Evolutionary conservation across 1,140 invertebrate genomes (phyloP).

Genomic region (Zaprionus ghesquierei): DNA sequence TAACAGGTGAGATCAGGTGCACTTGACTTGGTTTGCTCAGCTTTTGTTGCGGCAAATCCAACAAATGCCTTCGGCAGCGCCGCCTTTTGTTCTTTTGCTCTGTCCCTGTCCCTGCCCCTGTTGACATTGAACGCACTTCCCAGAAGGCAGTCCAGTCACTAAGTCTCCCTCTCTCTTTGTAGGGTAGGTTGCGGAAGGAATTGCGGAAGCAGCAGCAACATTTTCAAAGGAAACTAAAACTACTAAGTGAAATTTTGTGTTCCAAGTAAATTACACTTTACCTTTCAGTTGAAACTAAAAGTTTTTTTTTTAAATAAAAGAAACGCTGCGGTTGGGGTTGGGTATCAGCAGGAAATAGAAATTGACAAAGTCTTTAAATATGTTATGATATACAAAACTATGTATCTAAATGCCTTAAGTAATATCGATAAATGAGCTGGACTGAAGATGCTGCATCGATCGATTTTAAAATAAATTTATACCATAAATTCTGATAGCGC

Average conservation of each 20-base stretch:
- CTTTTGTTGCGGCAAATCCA: constrained; percentile 41
- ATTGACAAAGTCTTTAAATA: too few species aligned
- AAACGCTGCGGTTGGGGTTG: neutral
- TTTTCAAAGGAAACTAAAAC: neutral
- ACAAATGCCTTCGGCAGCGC: constrained; percentile 2
- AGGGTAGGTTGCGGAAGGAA: constrained; percentile 9
- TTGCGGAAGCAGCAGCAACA: constrained; percentile 5
- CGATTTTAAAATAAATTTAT: too few species aligned
- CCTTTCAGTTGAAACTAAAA: neutral
- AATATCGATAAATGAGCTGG: too few species aligned
- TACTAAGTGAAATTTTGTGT: constrained; percentile 7
- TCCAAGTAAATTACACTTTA: neutral
- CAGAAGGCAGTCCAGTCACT: constrained; percentile 8
- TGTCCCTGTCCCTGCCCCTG: neutral
- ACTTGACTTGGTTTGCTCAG: constrained; percentile 55
- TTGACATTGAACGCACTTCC: constrained; percentile 34
- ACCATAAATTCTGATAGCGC: too few species aligned
- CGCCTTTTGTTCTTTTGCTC: constrained; percentile 13
- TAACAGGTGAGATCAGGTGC: constrained; percentile 32
- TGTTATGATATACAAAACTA: too few species aligned
- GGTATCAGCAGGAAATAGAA: too few species aligned
- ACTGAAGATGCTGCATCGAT: too few species aligned
- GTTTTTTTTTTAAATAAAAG: neutral
- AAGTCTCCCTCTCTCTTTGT: neutral
- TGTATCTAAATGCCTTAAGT: too few species aligned